Percentiles rank a stretch among this genome's conserved stretches.
Evolutionary conservation across 1,140 invertebrate genomes (phyloP).

Genomic region (Lethrus apterus): DNA sequence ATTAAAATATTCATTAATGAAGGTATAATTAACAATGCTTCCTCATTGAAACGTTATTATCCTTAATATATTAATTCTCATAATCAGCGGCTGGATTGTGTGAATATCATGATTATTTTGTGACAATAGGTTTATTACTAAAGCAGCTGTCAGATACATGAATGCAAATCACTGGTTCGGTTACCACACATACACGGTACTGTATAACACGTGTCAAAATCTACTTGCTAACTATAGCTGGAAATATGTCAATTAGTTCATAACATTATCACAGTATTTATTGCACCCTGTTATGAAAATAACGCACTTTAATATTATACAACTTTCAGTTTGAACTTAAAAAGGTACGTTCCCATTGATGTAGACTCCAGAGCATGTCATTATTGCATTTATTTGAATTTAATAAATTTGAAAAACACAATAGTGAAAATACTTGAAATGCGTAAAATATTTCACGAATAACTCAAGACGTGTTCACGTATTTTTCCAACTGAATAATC

Average conservation of each 20-base stretch:
- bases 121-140: constrained; percentile 30
- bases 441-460: no score
- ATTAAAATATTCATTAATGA: no score
- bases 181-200: constrained; percentile 24
- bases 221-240: constrained; percentile 17
- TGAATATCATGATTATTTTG: constrained; percentile 29
- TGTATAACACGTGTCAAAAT: constrained; percentile 24
- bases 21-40: no score
- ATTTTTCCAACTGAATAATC: no score
- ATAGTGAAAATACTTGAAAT: no score
- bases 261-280: constrained; percentile 7
- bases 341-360: no score
- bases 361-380: no score
- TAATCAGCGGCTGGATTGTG: constrained; percentile 22
- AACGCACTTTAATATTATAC: no score
- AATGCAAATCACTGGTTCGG: constrained; percentile 27
- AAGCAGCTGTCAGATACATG: constrained; percentile 30
- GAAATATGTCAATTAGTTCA: constrained; percentile 10
- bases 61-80: constrained; percentile 5
- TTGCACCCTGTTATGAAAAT: constrained; percentile 5
- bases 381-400: no score
- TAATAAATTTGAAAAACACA: no score
- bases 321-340: no score
- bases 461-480: no score
- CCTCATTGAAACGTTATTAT: background rate